Conservation (phyloP, 1,140 invertebrate genomes). For the Lepidotrigona ventralis region DNA sequence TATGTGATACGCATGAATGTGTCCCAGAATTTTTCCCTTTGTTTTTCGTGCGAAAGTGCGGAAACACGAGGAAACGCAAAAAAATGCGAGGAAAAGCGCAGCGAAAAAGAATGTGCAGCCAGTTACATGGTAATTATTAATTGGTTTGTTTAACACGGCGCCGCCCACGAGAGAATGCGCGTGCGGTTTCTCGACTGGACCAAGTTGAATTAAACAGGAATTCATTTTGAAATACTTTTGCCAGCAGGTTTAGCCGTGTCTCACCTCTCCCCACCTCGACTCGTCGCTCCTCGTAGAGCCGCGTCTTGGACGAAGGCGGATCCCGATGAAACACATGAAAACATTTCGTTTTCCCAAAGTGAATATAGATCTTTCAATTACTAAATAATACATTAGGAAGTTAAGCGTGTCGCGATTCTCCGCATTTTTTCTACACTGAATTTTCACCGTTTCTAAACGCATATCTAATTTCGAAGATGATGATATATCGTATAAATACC, state of each 20-base stretch:
- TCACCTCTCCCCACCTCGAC: no score
- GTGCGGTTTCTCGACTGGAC: constrained; percentile 31
- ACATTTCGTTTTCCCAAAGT: constrained; percentile 11
- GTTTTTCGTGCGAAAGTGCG: neutral
- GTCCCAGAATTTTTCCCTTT: neutral
- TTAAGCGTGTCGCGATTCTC: constrained; percentile 11
- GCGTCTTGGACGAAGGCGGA: neutral
- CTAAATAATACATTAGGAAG: neutral
- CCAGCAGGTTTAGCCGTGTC: constrained; percentile 4
- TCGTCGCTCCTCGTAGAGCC: no score
- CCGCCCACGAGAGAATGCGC: neutral
- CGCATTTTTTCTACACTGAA: no score
- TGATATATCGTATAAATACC: neutral
- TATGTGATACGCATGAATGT: neutral
- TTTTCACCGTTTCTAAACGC: neutral
- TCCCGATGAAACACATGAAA: constrained; percentile 34
- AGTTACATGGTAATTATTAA: constrained; percentile 62
- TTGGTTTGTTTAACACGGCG: constrained; percentile 62
- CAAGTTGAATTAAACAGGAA: constrained; percentile 64
- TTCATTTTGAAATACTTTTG: constrained; percentile 66
- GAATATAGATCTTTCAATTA: constrained; percentile 26
- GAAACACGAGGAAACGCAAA: neutral
- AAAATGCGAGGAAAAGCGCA: neutral
- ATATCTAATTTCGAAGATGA: neutral
- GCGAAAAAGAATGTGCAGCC: neutral